Percentiles rank a stretch among this genome's conserved stretches.
phyloP scores from a whole-genome alignment of 2,888 invertebrate species.

The Anoplius nigerrimus region DNA sequence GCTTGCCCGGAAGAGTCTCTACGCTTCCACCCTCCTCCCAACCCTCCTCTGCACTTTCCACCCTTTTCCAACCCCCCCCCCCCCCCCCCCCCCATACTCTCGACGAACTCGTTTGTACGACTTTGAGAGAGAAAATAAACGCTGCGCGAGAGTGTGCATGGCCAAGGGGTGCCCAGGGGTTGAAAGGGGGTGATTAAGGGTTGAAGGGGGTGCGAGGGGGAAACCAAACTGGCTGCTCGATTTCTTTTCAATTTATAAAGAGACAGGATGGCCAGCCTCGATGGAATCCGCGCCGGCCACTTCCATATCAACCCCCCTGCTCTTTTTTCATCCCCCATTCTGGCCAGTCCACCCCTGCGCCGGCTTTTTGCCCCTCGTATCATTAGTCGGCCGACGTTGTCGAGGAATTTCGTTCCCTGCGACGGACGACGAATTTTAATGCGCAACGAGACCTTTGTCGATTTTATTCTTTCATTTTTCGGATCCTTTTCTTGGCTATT shows the following conservation, averaged over 20 bases:
- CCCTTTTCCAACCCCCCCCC: too few species aligned
- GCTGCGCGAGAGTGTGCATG: too few species aligned
- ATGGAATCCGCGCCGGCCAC: slow-evolving; percentile 31
- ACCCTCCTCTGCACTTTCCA: too few species aligned
- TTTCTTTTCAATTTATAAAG: slow-evolving; percentile 45
- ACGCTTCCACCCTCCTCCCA: too few species aligned
- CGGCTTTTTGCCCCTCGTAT: slow-evolving; percentile 39
- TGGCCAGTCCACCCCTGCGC: slow-evolving; percentile 22
- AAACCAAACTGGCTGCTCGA: slow-evolving; percentile 27
- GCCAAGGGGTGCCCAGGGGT: background rate
- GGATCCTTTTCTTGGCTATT: too few species aligned
- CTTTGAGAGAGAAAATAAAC: too few species aligned
- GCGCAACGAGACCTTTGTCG: too few species aligned
- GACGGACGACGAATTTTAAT: background rate
- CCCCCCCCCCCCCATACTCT: too few species aligned
- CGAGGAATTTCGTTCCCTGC: background rate
- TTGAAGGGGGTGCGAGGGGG: background rate
- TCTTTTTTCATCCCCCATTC: slow-evolving; percentile 21
- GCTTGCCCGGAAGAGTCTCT: too few species aligned
- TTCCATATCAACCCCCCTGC: slow-evolving; percentile 7
- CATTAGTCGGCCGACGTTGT: slow-evolving; percentile 29
- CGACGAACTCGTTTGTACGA: too few species aligned
- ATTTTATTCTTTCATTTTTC: too few species aligned
- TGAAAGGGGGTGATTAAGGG: background rate
- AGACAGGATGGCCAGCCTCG: slow-evolving; percentile 41